Base-by-base conservation (phyloP, 1,140 invertebrate species). In the Drosophila hydei region DNA sequence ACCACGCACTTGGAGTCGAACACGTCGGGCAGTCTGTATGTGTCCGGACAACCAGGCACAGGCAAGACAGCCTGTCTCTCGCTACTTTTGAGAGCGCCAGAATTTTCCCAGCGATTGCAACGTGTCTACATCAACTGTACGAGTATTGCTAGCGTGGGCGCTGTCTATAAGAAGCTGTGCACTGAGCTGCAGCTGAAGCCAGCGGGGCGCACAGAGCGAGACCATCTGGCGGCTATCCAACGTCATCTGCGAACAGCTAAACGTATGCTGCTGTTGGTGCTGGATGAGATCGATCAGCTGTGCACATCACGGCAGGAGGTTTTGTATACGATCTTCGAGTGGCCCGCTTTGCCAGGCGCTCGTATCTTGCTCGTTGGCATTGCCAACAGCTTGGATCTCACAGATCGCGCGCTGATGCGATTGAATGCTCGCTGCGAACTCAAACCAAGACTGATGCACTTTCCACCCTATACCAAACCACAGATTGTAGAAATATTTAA, bases 211-310 rank as follows among this genome's bases (percentile, higher is more conserved):
- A 92, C 92, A 5, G 93, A 96, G 90, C 94, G 94, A 87, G 92
- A 93, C 23, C 92, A 94, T 81, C 83, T 95, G 58, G 88, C 79
- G 33, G 92, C 93, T 8, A 94, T 97, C 68, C 94, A 96, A 77
- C 94, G 94, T 58, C 94, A 96, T 90, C 92, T 96, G 19, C 90
- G 72, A 1, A 93, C 92, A 19, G 95, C 94, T 79, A 94, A 94
- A 92, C 93, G 95, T 93, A 95, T 76, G 92, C 95, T 96, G 50
- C 91, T 99, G 3, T 83, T 99, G 18, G 94, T 99, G n/a, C 91
- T 99, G 14, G 98, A 99, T 92, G 98, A 99, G 93, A 97, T 99
- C 59, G 98, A 99, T 92, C 97, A 99, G 90, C 92, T 99, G 6
- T 77, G 85, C 50, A 90, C 78, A 0, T 96, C 95, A 89, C 95